Percentiles rank a stretch among this genome's conserved stretches.
Conservation (phyloP, 2,113 vertebrate genomes). For the Vulpes ferrilata region DNA sequence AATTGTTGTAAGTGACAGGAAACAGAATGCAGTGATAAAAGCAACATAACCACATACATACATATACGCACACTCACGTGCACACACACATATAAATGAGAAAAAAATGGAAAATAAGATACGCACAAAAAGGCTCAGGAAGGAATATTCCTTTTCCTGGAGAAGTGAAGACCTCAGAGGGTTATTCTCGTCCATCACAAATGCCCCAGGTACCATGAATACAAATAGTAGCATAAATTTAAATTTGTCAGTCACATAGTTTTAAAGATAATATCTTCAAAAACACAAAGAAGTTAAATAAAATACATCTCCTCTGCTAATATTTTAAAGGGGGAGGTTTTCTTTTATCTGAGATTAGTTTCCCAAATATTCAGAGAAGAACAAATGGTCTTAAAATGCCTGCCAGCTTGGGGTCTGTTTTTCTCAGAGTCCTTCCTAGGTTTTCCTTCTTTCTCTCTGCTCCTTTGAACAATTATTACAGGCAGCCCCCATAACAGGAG, state of each 20-base stretch:
- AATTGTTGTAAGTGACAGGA: not conserved
- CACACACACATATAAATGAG: not conserved
- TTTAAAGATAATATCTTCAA: not conserved
- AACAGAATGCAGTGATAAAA: not conserved
- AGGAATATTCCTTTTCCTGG: not conserved
- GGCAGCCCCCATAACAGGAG: not conserved
- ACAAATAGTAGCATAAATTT: not conserved
- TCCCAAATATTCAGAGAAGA: conserved; percentile 1
- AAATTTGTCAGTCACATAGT: not conserved
- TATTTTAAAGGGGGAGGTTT: not conserved
- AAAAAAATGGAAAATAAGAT: not conserved
- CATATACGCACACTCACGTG: too few species aligned
- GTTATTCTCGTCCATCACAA: not conserved
- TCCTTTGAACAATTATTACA: not conserved
- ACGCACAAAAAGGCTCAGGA: not conserved
- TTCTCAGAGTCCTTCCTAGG: not conserved
- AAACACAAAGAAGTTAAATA: conserved; percentile 20
- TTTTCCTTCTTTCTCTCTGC: not conserved
- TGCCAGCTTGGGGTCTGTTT: not conserved
- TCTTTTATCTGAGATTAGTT: conserved; percentile 24
- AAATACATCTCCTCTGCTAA: conserved; percentile 25
- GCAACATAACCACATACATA: not conserved
- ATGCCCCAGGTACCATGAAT: not conserved
- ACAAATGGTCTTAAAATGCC: not conserved
- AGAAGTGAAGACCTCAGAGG: not conserved